Percentiles rank a stretch among this genome's conserved stretches.
These are phyloP conservation scores for Clanis bilineata DNA, from an alignment of 2,888 invertebrate species.

Conservation along the genomic window DNA sequence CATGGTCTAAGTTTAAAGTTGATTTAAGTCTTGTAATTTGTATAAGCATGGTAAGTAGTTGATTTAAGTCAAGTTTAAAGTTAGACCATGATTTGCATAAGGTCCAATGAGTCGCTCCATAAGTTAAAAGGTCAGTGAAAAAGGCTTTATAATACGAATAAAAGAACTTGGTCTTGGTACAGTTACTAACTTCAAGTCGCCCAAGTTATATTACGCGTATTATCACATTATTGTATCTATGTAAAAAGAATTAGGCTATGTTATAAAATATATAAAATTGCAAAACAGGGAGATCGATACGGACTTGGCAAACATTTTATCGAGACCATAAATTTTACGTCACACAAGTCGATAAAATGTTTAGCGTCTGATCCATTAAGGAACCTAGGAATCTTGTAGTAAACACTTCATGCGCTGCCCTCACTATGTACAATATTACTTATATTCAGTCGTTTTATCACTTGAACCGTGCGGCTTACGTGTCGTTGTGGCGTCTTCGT, in stretches of 20 bases:
- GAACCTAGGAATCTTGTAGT: slow-evolving; percentile 6
- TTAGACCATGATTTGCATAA: too few relatives aligned
- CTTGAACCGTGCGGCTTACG: slow-evolving; percentile 74
- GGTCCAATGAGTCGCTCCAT: too few relatives aligned
- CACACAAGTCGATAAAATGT: slow-evolving; percentile 1
- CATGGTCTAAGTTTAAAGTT: too few relatives aligned
- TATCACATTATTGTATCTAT: slow-evolving; percentile 19
- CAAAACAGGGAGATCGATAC: slow-evolving; percentile 47
- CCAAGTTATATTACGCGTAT: too few relatives aligned
- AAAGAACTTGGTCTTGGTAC: too few relatives aligned
- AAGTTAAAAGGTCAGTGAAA: too few relatives aligned
- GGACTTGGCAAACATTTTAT: slow-evolving; percentile 9
- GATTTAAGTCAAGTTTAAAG: too few relatives aligned
- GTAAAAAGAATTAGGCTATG: slow-evolving; percentile 11
- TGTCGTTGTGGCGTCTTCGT: slow-evolving; percentile 78
- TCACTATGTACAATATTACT: slow-evolving; percentile 58
- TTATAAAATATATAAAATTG: slow-evolving; percentile 50
- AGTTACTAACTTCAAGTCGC: too few relatives aligned
- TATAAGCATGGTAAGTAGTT: too few relatives aligned
- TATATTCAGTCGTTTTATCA: slow-evolving; percentile 80
- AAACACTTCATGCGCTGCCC: slow-evolving; percentile 9
- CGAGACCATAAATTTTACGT: not conserved
- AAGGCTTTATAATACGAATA: too few relatives aligned
- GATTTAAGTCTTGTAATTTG: too few relatives aligned
- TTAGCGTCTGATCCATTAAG: not conserved